Base-by-base conservation (phyloP, 2,113 vertebrate species). In the Pleuronectes platessa region DNA sequence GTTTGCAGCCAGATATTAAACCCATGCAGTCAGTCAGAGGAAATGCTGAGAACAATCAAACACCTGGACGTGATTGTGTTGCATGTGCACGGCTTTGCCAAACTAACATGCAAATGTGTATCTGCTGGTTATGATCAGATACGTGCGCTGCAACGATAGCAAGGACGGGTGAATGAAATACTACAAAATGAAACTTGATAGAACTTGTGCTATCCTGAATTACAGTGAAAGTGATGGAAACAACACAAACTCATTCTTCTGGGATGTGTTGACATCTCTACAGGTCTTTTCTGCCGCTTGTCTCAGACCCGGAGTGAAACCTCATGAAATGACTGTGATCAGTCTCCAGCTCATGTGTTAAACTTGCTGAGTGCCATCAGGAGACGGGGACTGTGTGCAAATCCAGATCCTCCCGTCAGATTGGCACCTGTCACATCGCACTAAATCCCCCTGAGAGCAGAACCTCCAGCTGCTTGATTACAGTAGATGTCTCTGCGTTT, bases 381-480 rank as follows among this genome's bases (percentile, higher is more conserved):
- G 49, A 63, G 59, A 70, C 0, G 18, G 68, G 71, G 63, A 74
- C 66, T 51, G 27, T 31, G 27, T 24, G 12, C 72, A 90, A 90
- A 90, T 86, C 87, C 81, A 79, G 83, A 90, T 81, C 62, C 62
- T 82, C 69, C 75, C 68, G 81, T 72, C 81, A 85, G 88, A 91
- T 76, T 86, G 88, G 91, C 83, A 86, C 81, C 76, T 85, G 84
- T 84, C 87, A 85, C 81, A 67, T 14, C 61, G 67, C 68, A 71
- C 61, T 71, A 91, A 93, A 93, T 85, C 90, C 90, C 83, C 79
- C 55, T 83, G 61, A 84, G 5, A 88, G 82, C 59, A 24, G 82
- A 70, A 81, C 66, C 68, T 86, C 75, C 83, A 89, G 88, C 88
- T 88, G 85, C 87, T 87, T 91, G 89, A 87, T 91, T 88, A 88